Conservation (phyloP, 2,888 invertebrate genomes). For the Athalia circularis region DNA sequence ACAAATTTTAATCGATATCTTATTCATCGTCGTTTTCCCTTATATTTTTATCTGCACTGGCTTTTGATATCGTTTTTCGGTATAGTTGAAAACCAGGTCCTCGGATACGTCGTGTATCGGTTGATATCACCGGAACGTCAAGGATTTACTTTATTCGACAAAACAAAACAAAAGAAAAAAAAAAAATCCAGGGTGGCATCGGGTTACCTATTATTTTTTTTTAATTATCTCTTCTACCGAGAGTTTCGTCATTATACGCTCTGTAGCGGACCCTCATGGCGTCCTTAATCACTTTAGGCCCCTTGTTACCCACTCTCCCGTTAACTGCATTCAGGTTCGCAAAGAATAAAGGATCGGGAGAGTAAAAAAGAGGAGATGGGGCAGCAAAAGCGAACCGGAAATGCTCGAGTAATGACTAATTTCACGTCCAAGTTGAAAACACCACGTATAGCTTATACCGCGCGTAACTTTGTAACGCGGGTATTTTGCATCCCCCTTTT, state of each 20-base stretch:
- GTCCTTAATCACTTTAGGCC: constrained; percentile 64
- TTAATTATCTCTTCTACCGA: constrained; percentile 61
- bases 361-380: not conserved
- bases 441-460: not conserved
- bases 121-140: not conserved
- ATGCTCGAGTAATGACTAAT: constrained; percentile 32
- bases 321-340: constrained; percentile 28
- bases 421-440: not conserved
- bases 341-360: not conserved
- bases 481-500: not conserved
- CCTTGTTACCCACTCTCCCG: constrained; percentile 37
- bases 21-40: no score
- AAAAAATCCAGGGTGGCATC: constrained; percentile 26
- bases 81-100: not conserved
- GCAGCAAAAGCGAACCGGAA: not conserved
- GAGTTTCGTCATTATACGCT: constrained; percentile 61
- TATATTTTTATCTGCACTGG: no score
- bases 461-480: no score
- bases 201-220: constrained; percentile 64
- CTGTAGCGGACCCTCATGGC: constrained; percentile 56
- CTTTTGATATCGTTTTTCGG: no score
- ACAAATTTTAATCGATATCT: no score
- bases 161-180: not conserved
- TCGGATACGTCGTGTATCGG: no score
- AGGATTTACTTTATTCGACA: not conserved